Conservation (phyloP, 2,113 vertebrate species). For the Hirundichthys speculiger region DNA sequence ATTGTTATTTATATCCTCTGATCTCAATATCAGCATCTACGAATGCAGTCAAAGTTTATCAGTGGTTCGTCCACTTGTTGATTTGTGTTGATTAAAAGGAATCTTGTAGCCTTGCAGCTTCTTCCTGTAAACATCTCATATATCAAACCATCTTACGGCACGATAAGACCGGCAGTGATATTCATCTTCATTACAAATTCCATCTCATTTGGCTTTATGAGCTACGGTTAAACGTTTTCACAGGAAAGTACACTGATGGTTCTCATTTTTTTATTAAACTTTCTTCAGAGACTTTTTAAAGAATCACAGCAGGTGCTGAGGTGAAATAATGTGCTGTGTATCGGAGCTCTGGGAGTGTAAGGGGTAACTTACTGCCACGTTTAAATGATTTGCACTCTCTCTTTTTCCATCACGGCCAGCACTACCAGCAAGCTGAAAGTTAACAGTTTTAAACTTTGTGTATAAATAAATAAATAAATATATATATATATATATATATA, state of each 20-base stretch:
- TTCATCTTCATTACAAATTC: slow-evolving; percentile 42
- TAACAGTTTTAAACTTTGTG: slow-evolving; percentile 30
- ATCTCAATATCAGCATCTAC: background rate
- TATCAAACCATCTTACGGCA: slow-evolving; percentile 21
- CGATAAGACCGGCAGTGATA: slow-evolving; percentile 6
- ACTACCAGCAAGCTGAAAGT: slow-evolving; percentile 36
- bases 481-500: too few species aligned
- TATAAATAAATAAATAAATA: too few species aligned
- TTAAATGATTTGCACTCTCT: slow-evolving; percentile 22
- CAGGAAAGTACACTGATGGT: slow-evolving; percentile 3
- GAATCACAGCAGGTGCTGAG: slow-evolving; percentile 17
- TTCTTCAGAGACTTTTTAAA: slow-evolving; percentile 28
- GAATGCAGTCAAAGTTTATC: slow-evolving; percentile 8
- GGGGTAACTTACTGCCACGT: slow-evolving; percentile 34
- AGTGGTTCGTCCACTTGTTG: slow-evolving; percentile 8
- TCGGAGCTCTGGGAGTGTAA: slow-evolving; percentile 1
- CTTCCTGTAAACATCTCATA: slow-evolving; percentile 22
- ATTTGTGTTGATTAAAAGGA: background rate
- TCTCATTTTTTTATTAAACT: slow-evolving; percentile 52
- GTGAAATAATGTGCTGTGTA: slow-evolving; percentile 17
- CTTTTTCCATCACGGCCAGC: slow-evolving; percentile 45
- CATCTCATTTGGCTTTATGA: slow-evolving; percentile 3
- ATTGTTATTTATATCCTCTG: background rate
- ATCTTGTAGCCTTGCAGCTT: slow-evolving; percentile 9
- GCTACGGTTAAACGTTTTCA: slow-evolving; percentile 16